phyloP scores from a whole-genome alignment of 2,888 invertebrate species.

The Theretra japonica region DNA sequence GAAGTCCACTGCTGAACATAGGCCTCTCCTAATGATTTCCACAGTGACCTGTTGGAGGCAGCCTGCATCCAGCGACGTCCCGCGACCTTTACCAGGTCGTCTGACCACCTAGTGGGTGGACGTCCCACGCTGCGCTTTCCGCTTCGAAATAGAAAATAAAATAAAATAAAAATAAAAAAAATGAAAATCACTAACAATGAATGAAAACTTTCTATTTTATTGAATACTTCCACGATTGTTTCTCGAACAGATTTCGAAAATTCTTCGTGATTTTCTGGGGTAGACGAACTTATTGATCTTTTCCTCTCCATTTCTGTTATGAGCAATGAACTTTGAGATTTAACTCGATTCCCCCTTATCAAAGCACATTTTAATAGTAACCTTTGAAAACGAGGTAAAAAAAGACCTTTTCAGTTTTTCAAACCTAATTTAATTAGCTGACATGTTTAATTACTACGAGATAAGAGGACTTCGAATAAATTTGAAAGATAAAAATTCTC shows the following conservation, averaged over 20 bases:
- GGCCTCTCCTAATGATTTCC: too few relatives aligned
- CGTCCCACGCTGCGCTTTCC: too few relatives aligned
- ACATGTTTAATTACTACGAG: background rate
- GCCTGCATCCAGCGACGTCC: too few relatives aligned
- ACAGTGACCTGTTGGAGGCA: too few relatives aligned
- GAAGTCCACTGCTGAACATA: too few relatives aligned
- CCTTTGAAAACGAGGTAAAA: background rate
- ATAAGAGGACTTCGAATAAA: background rate
- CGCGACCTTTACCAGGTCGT: too few relatives aligned
- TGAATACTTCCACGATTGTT: background rate
- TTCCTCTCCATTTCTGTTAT: background rate
- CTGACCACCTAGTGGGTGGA: too few relatives aligned
- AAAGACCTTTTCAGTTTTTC: background rate
- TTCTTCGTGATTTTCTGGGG: constrained; percentile 1
- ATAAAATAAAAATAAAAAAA: too few relatives aligned
- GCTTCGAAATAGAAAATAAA: too few relatives aligned
- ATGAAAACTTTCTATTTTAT: constrained; percentile 4
- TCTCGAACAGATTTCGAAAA: background rate
- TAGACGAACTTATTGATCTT: constrained; percentile 8
- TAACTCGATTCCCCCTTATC: background rate
- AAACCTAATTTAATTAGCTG: background rate
- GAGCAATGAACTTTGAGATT: constrained; percentile 9
- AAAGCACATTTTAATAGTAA: background rate
- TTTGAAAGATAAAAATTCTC: constrained; percentile 7
- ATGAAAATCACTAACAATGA: background rate